Evolutionary conservation across 2,113 vertebrate genomes (phyloP).

Genomic region (Callorhinus ursinus): DNA sequence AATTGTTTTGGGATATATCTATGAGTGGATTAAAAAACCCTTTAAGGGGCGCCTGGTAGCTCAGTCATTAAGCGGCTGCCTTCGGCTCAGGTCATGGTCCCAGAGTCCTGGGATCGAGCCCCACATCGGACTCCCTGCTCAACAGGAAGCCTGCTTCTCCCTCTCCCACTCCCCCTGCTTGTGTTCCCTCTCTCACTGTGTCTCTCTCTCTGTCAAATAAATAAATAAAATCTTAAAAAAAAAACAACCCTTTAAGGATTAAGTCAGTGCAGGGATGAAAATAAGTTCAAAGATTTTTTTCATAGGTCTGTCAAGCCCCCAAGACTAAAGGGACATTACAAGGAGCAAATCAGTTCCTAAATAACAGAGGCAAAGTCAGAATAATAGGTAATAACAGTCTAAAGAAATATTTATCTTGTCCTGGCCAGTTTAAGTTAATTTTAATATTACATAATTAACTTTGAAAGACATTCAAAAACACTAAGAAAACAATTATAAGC

Average conservation of each 20-base stretch:
- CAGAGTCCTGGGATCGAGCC: no score
- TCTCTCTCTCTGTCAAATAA: no score
- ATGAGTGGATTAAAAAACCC: background rate
- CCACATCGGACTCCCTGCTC: no score
- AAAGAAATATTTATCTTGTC: constrained; percentile 23
- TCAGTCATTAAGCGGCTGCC: no score
- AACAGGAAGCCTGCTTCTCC: no score
- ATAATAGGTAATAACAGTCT: background rate
- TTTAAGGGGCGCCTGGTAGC: background rate
- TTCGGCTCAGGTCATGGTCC: no score
- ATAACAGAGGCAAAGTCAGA: background rate
- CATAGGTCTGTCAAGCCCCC: background rate
- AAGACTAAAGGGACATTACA: background rate
- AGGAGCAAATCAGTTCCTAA: background rate
- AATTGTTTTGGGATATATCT: background rate
- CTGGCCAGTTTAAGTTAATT: constrained; percentile 16
- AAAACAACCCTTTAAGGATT: background rate
- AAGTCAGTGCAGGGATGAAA: background rate
- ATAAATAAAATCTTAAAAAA: no score
- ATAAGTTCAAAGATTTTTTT: constrained; percentile 45
- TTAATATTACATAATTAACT: constrained; percentile 36
- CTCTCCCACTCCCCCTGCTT: no score
- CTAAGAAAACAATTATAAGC: background rate
- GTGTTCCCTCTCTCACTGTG: no score
- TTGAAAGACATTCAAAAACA: constrained; percentile 41